phyloP scores from a whole-genome alignment of 2,797 vertebrate species.

The Gastrophryne carolinensis region DNA sequence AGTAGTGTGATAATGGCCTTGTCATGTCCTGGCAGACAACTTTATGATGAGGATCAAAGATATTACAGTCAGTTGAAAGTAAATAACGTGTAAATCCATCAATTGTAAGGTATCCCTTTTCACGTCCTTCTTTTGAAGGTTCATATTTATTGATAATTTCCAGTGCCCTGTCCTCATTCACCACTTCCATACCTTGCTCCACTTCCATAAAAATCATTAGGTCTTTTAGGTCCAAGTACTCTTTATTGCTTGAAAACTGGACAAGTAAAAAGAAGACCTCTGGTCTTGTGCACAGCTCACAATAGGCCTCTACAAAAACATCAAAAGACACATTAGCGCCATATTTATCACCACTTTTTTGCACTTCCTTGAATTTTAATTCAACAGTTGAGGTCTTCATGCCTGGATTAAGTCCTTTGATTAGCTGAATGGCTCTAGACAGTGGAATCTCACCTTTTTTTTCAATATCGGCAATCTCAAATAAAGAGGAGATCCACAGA shows the following conservation, averaged over 20 bases:
- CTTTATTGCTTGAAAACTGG: conserved; percentile 94
- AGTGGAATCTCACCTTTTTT: conserved; percentile 80
- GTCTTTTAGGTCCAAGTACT: conserved; percentile 88
- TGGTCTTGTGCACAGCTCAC: conserved; percentile 88
- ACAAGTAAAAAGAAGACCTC: conserved; percentile 90
- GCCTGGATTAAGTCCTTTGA: conserved; percentile 87
- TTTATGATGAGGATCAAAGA: conserved; percentile 90
- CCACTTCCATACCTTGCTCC: conserved; percentile 87
- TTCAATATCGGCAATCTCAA: conserved; percentile 80
- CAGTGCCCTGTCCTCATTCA: conserved; percentile 83
- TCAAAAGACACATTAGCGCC: conserved; percentile 77
- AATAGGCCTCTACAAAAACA: conserved; percentile 85
- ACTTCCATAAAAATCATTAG: conserved; percentile 87
- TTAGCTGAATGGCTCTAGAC: conserved; percentile 83
- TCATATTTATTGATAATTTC: conserved; percentile 85
- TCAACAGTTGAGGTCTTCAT: conserved; percentile 87
- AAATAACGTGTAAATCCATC: conserved; percentile 92
- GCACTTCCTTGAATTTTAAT: conserved; percentile 90
- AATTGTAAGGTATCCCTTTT: conserved; percentile 82
- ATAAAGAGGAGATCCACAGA: conserved; percentile 88
- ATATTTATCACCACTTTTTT: conserved; percentile 80
- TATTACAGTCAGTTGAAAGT: conserved; percentile 88
- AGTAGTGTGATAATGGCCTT: conserved; percentile 89
- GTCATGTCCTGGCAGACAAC: conserved; percentile 90
- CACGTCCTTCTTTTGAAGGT: conserved; percentile 83